These are phyloP conservation scores for Varroa destructor DNA, from an alignment of 1,140 invertebrate genomes.

Conservation along the genomic window DNA sequence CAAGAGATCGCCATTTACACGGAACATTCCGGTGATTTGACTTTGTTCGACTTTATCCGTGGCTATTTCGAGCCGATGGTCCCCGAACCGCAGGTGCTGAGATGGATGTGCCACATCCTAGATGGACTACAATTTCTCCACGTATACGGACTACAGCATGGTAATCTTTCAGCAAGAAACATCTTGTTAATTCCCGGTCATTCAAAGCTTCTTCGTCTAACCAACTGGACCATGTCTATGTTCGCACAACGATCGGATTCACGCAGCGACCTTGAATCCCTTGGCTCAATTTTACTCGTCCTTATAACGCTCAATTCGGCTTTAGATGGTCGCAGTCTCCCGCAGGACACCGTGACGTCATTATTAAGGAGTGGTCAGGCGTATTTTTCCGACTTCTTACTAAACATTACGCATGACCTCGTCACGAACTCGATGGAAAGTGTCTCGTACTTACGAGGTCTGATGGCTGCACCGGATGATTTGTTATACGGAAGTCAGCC, in stretches of 20 bases:
- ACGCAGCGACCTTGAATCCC: background rate
- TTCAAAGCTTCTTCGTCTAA: background rate
- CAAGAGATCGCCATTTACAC: background rate
- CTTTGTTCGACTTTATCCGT: slow-evolving; percentile 1
- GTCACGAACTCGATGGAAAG: slow-evolving; percentile 3
- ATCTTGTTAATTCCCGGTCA: background rate
- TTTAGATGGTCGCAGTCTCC: slow-evolving; percentile 11
- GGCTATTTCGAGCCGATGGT: slow-evolving; percentile 14
- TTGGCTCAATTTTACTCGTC: slow-evolving; percentile 4
- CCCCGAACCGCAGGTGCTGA: slow-evolving; percentile 1
- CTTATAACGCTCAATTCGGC: slow-evolving; percentile 5
- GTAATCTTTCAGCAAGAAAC: background rate
- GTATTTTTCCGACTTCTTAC: slow-evolving; percentile 13
- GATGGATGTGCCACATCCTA: slow-evolving; percentile 20
- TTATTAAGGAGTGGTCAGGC: background rate
- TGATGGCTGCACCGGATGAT: slow-evolving; percentile 1
- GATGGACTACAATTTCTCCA: slow-evolving; percentile 15
- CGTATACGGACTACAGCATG: background rate
- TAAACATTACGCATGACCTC: slow-evolving; percentile 14
- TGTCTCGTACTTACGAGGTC: slow-evolving; percentile 10
- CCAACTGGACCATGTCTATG: slow-evolving; percentile 12
- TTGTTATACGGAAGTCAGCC: slow-evolving; percentile 13
- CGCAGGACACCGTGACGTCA: background rate
- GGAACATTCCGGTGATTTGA: background rate
- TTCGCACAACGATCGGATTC: background rate